These are phyloP conservation scores for Anoura caudifer DNA, from an alignment of 2,113 vertebrate genomes.

Conservation along the genomic window DNA sequence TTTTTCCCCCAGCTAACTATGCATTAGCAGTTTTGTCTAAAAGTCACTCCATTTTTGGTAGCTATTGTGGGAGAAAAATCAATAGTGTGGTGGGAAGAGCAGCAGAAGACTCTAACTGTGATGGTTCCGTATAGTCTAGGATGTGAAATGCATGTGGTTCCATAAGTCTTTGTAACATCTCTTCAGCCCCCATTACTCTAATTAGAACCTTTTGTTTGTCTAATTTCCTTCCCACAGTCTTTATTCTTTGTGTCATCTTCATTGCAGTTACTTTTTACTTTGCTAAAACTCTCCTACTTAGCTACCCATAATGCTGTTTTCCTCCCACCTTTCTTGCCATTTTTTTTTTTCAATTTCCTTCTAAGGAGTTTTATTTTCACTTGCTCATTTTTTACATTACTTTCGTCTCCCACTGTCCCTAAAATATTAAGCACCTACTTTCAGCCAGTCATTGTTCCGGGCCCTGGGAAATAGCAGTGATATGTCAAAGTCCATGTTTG, in stretches of 20 bases:
- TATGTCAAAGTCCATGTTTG: not conserved
- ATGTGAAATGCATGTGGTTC: not conserved
- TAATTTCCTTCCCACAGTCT: not conserved
- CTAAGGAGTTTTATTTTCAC: not conserved
- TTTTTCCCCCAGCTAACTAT: not conserved
- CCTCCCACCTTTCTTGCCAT: not conserved
- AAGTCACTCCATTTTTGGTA: not conserved
- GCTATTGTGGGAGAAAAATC: not conserved
- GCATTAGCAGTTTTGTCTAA: not conserved
- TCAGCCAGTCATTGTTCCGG: not conserved
- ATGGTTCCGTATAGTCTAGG: not conserved
- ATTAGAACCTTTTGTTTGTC: not conserved
- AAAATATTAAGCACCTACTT: not conserved
- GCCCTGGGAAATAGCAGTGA: not conserved
- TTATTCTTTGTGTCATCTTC: not conserved
- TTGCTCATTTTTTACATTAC: not conserved
- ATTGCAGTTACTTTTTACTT: not conserved
- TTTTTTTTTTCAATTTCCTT: not conserved
- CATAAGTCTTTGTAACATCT: not conserved
- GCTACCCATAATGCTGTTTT: not conserved
- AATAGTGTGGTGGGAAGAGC: not conserved
- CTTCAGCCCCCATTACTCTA: not conserved
- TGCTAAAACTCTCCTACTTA: not conserved
- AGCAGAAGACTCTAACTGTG: not conserved
- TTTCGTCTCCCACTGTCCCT: not conserved